Base-by-base conservation (phyloP, 2,113 vertebrate genomes). In the Colaptes auratus region DNA sequence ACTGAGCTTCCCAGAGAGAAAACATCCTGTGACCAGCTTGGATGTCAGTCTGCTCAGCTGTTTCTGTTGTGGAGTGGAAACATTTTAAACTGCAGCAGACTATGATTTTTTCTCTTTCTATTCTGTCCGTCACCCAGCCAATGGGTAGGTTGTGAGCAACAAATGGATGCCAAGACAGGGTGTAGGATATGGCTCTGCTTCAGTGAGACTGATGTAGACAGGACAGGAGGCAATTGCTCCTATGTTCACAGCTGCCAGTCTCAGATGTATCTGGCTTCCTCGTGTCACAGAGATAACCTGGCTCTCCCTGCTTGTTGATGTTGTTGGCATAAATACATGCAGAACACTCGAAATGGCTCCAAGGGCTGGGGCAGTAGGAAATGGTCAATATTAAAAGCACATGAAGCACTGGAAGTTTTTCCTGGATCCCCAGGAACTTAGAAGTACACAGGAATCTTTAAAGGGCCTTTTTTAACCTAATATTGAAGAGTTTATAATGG, bases 31-130 rank as follows among this genome's bases (percentile, higher is more conserved):
- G 0, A 82, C 15, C 83, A 92, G 90, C 92, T 96, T 95, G 61
- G 86, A 96, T 96, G 96, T 95, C 96, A 95, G 69, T 74, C 92
- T 90, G 90, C 76, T 96, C 96, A 96, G 93, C 95, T 96, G 96
- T 35, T 94, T 96, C 96, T 96, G 95, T 93, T 96, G 90, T 93
- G 92, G 82, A 93, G 28, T 74, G 78, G n/a, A 48, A 74, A 48
- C 69, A 81, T 88, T 88, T 82, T 60, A 36, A 86, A 81, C 31
- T 74, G 60, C 17, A 77, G 69, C 75, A 91, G 74, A 75, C 3
- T 23, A 39, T 5, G 10, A 7, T 15, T 19, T 60, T 35, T 58
- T n/a, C 28, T 71, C 59, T 30, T 53, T 67, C 61, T 93, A 52
- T 82, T 94, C 82, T 80, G 21, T 61, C 58, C 18, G 17, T 87